Base-by-base conservation (phyloP, 2,113 vertebrate genomes). In the Hypanus sabinus region DNA sequence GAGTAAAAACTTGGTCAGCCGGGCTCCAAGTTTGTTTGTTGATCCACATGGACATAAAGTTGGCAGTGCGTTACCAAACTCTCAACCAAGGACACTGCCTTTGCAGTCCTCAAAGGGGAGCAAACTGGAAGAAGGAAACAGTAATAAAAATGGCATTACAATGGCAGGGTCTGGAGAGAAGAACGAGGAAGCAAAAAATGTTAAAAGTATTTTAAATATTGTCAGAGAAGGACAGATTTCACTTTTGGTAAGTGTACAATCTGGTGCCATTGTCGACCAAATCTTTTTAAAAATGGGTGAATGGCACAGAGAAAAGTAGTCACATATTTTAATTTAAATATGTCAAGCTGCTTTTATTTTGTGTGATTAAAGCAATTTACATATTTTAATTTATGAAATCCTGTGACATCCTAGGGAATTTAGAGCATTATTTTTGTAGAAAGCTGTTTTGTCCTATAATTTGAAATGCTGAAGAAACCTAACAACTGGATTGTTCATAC, bases 151-250 rank as follows among this genome's bases (percentile, higher is more conserved):
- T 95, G 97, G 98, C 97, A 96, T 95, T 94, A 95, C 94, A 11
- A 57, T 96, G 46, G 96, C 96, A 93, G 94, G 94, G 22, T n/a
- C 95, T 0, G 98, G 97, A 94, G 98, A 98, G 94, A 95, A 94
- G 57, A 97, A 95, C 0, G 98, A 99, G 94, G 97, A 98, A 95
- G 95, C 96, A 94, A 99, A 99, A 95, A 99, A 98, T 96, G 97
- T 95, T 38, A 98, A 98, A 94, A 99, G 98, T 97, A 99, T 99
- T 96, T 96, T 99, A 96, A 99, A 98, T 95, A 98, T 99, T 73
- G 98, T 99, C 79, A 97, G 98, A 95, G 99, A 99, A 95, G 99
- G 99, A 62, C 98, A 99, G 94, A 99, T 99, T 94, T 99, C 98
- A 22, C 97, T 99, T 94, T 95, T 99, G 97, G 99, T 99, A 95